phyloP scores from a whole-genome alignment of 35 echinoderm and acorn worm species.

The Nesometra sesokonis region DNA sequence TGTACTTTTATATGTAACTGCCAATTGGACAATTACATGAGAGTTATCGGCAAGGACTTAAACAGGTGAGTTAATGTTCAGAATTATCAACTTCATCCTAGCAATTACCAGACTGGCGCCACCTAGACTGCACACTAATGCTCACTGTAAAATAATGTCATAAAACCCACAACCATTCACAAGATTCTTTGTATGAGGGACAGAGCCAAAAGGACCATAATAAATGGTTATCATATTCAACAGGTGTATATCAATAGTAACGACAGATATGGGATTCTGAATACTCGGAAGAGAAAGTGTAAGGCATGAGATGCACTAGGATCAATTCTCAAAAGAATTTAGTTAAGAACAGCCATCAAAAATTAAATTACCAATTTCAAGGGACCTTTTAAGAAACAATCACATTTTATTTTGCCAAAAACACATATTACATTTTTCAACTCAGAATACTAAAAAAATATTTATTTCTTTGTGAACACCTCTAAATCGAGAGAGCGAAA shows the following conservation, averaged over 20 bases:
- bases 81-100: background rate
- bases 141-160: background rate
- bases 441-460: too few species aligned
- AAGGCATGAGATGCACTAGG: background rate
- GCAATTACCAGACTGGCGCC: background rate
- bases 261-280: background rate
- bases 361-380: background rate
- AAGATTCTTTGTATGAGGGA: background rate
- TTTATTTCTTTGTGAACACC: too few species aligned
- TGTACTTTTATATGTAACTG: background rate
- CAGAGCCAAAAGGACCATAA: background rate
- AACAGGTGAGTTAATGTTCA: background rate
- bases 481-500: background rate
- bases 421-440: background rate
- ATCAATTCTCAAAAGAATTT: background rate
- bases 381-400: background rate
- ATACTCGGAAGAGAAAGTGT: background rate
- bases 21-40: background rate
- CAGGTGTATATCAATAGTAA: background rate
- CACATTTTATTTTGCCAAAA: background rate
- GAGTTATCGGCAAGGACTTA: background rate
- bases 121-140: background rate
- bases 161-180: background rate
- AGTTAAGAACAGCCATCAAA: background rate
- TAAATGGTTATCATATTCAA: background rate